phyloP scores from a whole-genome alignment of 2,888 invertebrate species.

The Apeira syringaria region DNA sequence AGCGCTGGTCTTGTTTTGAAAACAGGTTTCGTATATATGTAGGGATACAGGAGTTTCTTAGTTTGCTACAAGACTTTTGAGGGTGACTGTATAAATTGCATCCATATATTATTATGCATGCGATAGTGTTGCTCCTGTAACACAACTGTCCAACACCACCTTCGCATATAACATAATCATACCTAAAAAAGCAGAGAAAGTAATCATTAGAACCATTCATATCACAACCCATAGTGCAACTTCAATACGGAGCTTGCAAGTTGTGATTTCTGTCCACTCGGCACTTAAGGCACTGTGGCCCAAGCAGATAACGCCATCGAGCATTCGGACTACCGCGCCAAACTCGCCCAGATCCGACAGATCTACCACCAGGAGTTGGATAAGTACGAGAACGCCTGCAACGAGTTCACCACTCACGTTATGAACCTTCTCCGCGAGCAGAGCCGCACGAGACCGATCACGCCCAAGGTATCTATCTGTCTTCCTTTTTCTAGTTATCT shows the following conservation, averaged over 20 bases:
- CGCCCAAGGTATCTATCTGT: conserved; percentile 87
- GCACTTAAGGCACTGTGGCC: conserved; percentile 83
- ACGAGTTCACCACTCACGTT: conserved; percentile 99
- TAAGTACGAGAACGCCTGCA: conserved; percentile 99
- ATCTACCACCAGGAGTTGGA: conserved; percentile 99
- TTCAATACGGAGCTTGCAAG: conserved; percentile 53
- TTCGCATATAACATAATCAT: too few species aligned
- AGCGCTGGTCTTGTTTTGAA: too few species aligned
- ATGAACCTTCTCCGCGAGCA: conserved; percentile 98
- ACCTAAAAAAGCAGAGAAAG: too few species aligned
- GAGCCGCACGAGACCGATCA: conserved; percentile 98
- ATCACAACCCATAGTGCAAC: conserved; percentile 11
- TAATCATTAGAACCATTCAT: conserved; percentile 11
- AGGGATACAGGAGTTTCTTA: too few species aligned
- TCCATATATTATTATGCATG: too few species aligned
- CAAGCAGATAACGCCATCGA: conserved; percentile 98
- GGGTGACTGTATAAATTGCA: too few species aligned
- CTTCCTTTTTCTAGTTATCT: too few species aligned
- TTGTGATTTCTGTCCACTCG: conserved; percentile 38
- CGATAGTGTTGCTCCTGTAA: too few species aligned
- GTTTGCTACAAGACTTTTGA: too few species aligned
- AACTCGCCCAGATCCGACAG: conserved; percentile 98
- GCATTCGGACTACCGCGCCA: conserved; percentile 99
- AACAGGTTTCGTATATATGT: too few species aligned
- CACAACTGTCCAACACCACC: too few species aligned